These are phyloP conservation scores for Ametastegia equiseti DNA, from an alignment of 2,888 invertebrate species.

Conservation along the genomic window DNA sequence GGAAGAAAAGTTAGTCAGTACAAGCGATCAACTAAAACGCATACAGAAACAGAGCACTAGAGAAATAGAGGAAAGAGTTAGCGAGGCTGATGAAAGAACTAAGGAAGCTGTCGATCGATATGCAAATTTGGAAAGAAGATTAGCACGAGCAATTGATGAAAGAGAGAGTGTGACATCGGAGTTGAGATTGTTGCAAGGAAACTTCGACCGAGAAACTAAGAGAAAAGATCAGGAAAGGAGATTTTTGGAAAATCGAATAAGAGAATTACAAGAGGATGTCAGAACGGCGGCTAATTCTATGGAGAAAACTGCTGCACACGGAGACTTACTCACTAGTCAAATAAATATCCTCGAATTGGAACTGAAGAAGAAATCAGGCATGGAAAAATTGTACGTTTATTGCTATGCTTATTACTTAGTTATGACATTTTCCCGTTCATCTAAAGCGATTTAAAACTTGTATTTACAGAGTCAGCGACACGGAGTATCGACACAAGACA, in stretches of 20 bases:
- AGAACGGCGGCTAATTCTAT: constrained; percentile 67
- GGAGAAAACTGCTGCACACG: constrained; percentile 64
- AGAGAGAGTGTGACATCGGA: constrained; percentile 80
- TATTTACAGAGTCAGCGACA: constrained; percentile 48
- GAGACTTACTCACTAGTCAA: constrained; percentile 65
- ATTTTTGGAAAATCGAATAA: constrained; percentile 73
- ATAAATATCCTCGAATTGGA: constrained; percentile 67
- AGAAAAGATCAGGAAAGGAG: constrained; percentile 80
- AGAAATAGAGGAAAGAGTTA: constrained; percentile 63
- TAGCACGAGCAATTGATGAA: constrained; percentile 65
- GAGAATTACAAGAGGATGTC: constrained; percentile 73
- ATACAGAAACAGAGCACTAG: constrained; percentile 59
- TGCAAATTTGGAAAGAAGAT: constrained; percentile 65
- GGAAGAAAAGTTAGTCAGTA: constrained; percentile 61
- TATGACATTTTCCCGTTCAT: constrained; percentile 1
- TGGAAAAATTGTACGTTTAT: constrained; percentile 59
- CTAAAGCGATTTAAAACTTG: neutral
- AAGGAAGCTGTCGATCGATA: constrained; percentile 67
- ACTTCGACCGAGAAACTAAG: constrained; percentile 79
- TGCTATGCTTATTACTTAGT: constrained; percentile 14
- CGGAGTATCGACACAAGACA: constrained; percentile 48
- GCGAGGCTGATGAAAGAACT: constrained; percentile 63
- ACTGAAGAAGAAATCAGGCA: constrained; percentile 58
- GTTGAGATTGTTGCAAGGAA: constrained; percentile 78
- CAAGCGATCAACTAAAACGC: constrained; percentile 62